Evolutionary conservation across 1,140 invertebrate species (phyloP).

Genomic region (Thalassaphorura encarpata): DNA sequence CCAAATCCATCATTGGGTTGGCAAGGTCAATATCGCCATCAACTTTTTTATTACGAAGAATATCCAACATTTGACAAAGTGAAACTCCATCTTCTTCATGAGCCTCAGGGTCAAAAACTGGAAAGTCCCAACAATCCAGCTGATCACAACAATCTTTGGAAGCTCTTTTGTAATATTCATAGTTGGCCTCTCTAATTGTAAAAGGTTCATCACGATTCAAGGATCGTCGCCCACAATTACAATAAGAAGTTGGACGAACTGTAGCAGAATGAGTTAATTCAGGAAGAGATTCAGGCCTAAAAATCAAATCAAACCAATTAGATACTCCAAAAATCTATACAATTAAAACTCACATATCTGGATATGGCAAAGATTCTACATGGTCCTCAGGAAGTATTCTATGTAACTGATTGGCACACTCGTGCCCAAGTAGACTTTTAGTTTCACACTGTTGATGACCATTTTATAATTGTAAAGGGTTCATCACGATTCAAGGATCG

Average conservation of each 20-base stretch:
- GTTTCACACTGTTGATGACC: slow-evolving; percentile 79
- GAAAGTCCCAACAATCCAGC: slow-evolving; percentile 60
- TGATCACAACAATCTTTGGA: slow-evolving; percentile 60
- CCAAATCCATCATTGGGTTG: too few relatives aligned
- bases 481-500: slow-evolving; percentile 73
- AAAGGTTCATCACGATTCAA: slow-evolving; percentile 80
- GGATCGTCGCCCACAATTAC: slow-evolving; percentile 82
- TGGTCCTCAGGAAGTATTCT: slow-evolving; percentile 36
- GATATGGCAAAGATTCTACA: slow-evolving; percentile 33
- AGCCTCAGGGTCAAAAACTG: slow-evolving; percentile 67
- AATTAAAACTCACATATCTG: slow-evolving; percentile 16
- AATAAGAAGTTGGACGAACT: slow-evolving; percentile 69
- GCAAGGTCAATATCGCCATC: too few relatives aligned
- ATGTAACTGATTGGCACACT: slow-evolving; percentile 72
- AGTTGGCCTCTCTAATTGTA: slow-evolving; percentile 69
- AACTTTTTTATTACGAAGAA: too few relatives aligned
- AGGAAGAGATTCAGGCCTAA: slow-evolving; percentile 34
- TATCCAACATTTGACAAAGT: too few relatives aligned
- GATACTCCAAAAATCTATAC: background rate
- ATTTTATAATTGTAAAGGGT: slow-evolving; percentile 68
- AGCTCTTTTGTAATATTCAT: slow-evolving; percentile 68
- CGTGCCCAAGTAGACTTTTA: slow-evolving; percentile 78
- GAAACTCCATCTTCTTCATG: too few relatives aligned
- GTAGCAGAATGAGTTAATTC: slow-evolving; percentile 61
- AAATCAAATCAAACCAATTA: background rate